phyloP scores from a whole-genome alignment of 2,797 vertebrate genomes.

The Mycteria americana region DNA sequence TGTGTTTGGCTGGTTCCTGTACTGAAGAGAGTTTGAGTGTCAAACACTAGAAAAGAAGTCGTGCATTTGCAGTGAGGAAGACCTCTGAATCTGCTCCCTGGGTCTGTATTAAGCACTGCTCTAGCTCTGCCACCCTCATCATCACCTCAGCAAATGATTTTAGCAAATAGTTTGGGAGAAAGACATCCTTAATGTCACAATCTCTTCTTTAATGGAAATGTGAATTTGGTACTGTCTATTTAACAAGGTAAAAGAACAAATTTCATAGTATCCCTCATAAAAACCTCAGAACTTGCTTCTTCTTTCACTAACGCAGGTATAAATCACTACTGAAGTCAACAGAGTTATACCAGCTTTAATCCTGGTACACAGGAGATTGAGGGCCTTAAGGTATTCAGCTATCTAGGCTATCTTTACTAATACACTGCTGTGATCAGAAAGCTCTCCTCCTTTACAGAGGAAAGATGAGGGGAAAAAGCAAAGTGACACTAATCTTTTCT shows the following conservation, averaged over 20 bases:
- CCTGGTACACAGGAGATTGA: not conserved
- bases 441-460: slow-evolving; percentile 49
- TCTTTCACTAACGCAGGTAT: not conserved
- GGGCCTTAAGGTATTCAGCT: slow-evolving; percentile 45
- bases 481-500: slow-evolving; percentile 65
- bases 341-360: slow-evolving; percentile 34
- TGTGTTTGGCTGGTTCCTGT: not conserved
- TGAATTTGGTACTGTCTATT: not conserved
- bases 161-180: not conserved
- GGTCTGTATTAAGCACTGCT: not conserved
- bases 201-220: not conserved
- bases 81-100: not conserved
- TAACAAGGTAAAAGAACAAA: not conserved
- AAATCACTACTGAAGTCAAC: slow-evolving; percentile 4
- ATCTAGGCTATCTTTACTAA: slow-evolving; percentile 29
- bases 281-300: not conserved
- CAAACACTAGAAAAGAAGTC: not conserved
- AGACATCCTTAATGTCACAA: not conserved
- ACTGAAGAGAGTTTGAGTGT: not conserved
- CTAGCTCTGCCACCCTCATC: not conserved
- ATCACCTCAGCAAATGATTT: not conserved
- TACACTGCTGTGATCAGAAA: slow-evolving; percentile 51
- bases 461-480: slow-evolving; percentile 46
- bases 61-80: not conserved
- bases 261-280: not conserved